phyloP scores from a whole-genome alignment of 2,113 vertebrate species.

The Ophiodon elongatus region DNA sequence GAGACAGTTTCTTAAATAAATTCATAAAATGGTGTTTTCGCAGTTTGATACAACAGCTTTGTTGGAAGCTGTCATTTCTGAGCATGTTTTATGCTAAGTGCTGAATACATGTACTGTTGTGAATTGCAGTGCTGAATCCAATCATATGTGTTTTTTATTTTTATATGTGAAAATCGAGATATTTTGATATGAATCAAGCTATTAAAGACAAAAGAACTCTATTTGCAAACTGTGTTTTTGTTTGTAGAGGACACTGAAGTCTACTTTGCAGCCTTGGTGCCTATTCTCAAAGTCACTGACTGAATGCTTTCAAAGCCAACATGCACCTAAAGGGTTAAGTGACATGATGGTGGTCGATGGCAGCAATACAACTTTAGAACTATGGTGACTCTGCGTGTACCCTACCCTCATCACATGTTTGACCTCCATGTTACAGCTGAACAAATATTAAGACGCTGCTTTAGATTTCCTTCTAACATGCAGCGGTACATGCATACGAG shows the following conservation, averaged over 20 bases:
- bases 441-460: background rate
- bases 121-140: constrained; percentile 6
- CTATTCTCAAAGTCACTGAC: background rate
- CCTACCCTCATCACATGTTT: constrained; percentile 13
- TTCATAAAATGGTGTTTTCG: background rate
- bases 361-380: background rate
- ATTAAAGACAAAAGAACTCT: background rate
- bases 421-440: constrained; percentile 39
- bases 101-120: background rate
- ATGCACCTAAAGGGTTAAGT: constrained; percentile 13
- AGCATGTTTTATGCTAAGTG: background rate
- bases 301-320: background rate
- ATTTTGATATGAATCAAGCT: background rate
- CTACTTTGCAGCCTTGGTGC: background rate
- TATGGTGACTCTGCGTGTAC: background rate
- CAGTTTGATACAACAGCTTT: background rate
- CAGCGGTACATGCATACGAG: background rate
- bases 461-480: background rate
- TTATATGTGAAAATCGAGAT: constrained; percentile 24
- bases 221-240: background rate
- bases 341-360: background rate
- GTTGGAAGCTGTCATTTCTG: background rate
- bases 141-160: constrained; percentile 38
- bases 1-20: background rate
- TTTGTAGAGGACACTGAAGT: background rate